Conservation (phyloP, 2,113 vertebrate species). For the Osmerus eperlanus region DNA sequence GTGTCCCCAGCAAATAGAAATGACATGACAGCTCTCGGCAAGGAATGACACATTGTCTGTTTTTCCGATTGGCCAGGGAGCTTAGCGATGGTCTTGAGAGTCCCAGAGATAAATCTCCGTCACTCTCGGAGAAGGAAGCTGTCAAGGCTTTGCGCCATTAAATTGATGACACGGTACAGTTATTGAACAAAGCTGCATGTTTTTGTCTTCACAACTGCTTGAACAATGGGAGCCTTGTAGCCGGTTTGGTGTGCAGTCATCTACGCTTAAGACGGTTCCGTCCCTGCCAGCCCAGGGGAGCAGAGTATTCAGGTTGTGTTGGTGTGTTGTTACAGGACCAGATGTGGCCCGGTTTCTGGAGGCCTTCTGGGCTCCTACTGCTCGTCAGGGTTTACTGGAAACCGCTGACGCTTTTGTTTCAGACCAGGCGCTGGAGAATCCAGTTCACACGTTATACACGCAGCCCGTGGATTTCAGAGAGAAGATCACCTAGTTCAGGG, state of each 20-base stretch:
- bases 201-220: neutral
- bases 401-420: conserved; percentile 50
- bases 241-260: neutral
- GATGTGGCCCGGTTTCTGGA: neutral
- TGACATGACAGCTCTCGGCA: no score
- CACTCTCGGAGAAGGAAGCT: neutral
- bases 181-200: neutral
- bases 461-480: conserved; percentile 39
- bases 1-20: no score
- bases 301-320: neutral
- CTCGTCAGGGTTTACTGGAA: neutral
- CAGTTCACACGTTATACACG: conserved; percentile 31
- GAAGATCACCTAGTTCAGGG: conserved; percentile 38
- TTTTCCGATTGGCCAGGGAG: neutral
- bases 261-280: neutral
- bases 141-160: neutral
- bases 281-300: neutral
- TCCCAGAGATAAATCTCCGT: neutral
- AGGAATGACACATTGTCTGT: no score
- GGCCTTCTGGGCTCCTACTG: neutral
- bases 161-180: neutral
- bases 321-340: neutral
- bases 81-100: neutral
- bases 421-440: conserved; percentile 46
- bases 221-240: neutral